Conservation (phyloP, 2,113 vertebrate species). For the Pteruthius melanotis region DNA sequence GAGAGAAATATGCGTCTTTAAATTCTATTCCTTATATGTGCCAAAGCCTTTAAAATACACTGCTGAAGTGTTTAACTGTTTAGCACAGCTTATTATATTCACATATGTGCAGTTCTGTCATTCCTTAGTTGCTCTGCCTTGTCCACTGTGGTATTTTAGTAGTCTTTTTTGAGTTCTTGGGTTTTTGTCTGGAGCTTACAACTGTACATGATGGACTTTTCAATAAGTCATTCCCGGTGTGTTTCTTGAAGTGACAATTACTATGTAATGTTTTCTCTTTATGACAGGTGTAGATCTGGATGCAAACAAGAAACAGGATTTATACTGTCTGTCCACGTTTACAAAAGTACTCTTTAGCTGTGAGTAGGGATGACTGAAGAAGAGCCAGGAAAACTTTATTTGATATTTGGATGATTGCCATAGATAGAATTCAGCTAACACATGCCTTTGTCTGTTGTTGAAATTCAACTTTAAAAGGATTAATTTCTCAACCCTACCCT, state of each 20-base stretch:
- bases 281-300: neutral
- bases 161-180: neutral
- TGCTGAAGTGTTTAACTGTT: neutral
- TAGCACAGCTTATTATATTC: neutral
- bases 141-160: neutral
- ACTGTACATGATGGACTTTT: neutral
- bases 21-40: neutral
- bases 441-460: slow-evolving; percentile 51
- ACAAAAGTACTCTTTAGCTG: slow-evolving; percentile 27
- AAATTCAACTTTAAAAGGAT: slow-evolving; percentile 61
- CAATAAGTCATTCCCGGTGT: neutral
- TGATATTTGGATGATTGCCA: slow-evolving; percentile 44
- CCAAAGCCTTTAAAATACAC: neutral
- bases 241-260: neutral
- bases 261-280: neutral
- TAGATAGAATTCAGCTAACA: slow-evolving; percentile 35
- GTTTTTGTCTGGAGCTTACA: neutral
- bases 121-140: neutral
- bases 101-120: neutral
- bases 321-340: slow-evolving; percentile 20
- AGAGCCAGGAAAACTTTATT: slow-evolving; percentile 56
- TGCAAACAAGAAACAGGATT: neutral
- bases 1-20: neutral
- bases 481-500: slow-evolving; percentile 29
- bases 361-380: slow-evolving; percentile 41